These are phyloP conservation scores for Punctoribates punctum DNA, from an alignment of 2,888 invertebrate genomes.

Conservation along the genomic window DNA sequence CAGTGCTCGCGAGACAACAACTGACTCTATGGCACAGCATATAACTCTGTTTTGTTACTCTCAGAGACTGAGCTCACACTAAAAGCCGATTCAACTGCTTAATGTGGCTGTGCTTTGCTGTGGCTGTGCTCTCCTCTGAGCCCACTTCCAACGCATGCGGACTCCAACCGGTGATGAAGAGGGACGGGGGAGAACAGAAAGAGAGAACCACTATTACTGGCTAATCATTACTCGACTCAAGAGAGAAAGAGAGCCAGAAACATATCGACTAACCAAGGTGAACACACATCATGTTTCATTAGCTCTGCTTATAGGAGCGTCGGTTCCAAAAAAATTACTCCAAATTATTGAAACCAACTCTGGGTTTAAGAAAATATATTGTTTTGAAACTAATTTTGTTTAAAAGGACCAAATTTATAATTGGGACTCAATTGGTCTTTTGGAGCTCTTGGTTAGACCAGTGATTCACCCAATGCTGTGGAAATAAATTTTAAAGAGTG, in stretches of 20 bases:
- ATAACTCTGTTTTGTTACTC: not conserved
- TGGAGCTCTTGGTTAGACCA: too few relatives aligned
- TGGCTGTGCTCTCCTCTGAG: not conserved
- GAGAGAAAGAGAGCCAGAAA: constrained; percentile 3
- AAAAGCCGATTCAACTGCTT: not conserved
- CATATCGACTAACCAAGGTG: not conserved
- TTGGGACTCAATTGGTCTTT: too few relatives aligned
- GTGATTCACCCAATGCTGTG: constrained; percentile 24
- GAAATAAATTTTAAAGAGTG: constrained; percentile 19
- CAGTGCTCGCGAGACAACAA: constrained; percentile 8
- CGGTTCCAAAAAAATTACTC: too few relatives aligned
- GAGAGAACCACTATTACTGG: not conserved
- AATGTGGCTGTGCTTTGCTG: not conserved
- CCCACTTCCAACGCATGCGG: constrained; percentile 17
- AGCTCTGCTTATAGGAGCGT: too few relatives aligned
- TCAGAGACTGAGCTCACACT: not conserved
- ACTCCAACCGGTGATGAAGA: not conserved
- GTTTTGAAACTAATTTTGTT: too few relatives aligned
- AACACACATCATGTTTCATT: too few relatives aligned
- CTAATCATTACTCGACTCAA: not conserved
- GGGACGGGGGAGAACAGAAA: not conserved
- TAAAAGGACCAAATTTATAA: too few relatives aligned
- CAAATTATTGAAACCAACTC: too few relatives aligned
- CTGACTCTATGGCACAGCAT: not conserved
- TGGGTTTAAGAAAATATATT: too few relatives aligned